Conservation (phyloP, 2,888 invertebrate species). For the Metopia argyrocephala region DNA sequence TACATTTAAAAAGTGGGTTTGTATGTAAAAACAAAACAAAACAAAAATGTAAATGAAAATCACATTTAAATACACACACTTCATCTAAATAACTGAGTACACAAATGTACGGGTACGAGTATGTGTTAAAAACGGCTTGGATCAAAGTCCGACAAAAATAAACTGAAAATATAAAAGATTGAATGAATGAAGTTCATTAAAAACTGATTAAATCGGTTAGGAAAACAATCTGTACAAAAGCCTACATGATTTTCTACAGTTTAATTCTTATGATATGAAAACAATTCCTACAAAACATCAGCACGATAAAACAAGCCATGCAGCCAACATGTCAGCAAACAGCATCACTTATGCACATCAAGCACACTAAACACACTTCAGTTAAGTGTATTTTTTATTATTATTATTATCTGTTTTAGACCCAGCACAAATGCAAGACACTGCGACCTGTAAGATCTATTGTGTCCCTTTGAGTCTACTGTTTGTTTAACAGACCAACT, state of each 20-base stretch:
- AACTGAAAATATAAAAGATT: slow-evolving; percentile 63
- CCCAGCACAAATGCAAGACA: too few species aligned
- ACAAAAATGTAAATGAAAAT: not conserved
- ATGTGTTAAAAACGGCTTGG: slow-evolving; percentile 39
- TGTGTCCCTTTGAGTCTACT: too few species aligned
- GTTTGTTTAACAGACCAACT: too few species aligned
- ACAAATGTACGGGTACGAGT: too few species aligned
- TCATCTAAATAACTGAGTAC: not conserved
- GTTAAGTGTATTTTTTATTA: too few species aligned
- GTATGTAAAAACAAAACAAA: slow-evolving; percentile 18
- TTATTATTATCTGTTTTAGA: too few species aligned
- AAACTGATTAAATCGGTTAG: slow-evolving; percentile 76
- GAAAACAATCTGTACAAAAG: slow-evolving; percentile 50
- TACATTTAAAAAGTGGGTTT: slow-evolving; percentile 31
- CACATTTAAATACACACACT: not conserved
- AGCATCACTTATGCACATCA: not conserved
- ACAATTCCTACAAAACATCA: not conserved
- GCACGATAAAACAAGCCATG: slow-evolving; percentile 6
- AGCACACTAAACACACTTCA: not conserved
- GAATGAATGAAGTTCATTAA: slow-evolving; percentile 77
- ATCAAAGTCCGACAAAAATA: slow-evolving; percentile 48
- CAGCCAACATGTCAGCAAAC: not conserved
- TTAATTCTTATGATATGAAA: slow-evolving; percentile 21
- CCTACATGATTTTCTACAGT: slow-evolving; percentile 58
- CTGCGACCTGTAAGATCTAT: too few species aligned